Conservation (phyloP, 2,113 vertebrate species). For the Ailuropoda melanoleuca region DNA sequence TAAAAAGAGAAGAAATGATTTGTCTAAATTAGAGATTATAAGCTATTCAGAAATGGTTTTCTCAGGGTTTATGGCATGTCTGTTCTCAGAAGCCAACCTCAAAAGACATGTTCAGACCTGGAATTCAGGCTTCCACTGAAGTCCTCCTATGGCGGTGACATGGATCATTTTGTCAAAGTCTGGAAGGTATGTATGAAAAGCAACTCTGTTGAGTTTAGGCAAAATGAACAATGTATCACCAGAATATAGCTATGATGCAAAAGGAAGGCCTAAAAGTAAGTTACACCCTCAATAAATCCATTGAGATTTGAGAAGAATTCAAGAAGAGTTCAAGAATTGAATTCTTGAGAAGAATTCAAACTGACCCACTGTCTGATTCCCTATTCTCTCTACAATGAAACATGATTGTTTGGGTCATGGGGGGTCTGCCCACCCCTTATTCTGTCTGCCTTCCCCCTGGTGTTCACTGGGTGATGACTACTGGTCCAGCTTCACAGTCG, state of each 20-base stretch:
- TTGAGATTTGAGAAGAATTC: constrained; percentile 17
- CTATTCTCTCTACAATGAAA: neutral
- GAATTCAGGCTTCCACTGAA: neutral
- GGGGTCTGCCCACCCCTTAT: neutral
- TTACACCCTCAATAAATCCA: neutral
- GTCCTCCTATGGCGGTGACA: neutral
- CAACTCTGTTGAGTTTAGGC: neutral
- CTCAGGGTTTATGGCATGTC: neutral
- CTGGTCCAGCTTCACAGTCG: neutral
- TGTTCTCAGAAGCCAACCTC: neutral
- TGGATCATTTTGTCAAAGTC: neutral
- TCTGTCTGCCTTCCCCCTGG: neutral
- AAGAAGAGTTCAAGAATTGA: neutral
- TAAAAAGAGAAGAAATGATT: neutral
- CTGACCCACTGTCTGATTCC: neutral
- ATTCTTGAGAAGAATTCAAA: constrained; percentile 7
- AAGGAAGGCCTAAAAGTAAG: constrained; percentile 33
- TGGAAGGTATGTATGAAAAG: neutral
- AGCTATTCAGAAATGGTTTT: neutral
- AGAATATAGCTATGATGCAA: constrained; percentile 7
- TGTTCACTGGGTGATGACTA: neutral
- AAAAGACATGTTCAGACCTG: neutral
- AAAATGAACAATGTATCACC: neutral
- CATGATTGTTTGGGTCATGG: fast-evolving
- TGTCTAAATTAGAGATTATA: neutral